These are phyloP conservation scores for Podocnemis expansa DNA, from an alignment of 2,113 vertebrate species.

Conservation along the genomic window DNA sequence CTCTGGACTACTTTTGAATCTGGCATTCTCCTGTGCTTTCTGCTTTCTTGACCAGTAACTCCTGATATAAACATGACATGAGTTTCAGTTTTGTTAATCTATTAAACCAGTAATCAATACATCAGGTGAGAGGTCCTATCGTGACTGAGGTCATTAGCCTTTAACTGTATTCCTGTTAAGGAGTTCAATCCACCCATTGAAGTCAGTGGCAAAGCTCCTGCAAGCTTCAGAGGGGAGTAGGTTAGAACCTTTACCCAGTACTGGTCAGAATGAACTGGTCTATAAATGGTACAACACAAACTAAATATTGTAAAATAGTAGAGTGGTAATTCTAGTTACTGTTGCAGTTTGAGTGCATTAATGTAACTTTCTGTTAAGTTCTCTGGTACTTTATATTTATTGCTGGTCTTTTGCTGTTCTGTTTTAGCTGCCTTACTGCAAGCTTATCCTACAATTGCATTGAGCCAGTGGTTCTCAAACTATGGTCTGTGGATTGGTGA, in stretches of 20 bases:
- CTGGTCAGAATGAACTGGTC: background rate
- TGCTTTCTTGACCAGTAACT: background rate
- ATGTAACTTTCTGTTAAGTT: constrained; percentile 29
- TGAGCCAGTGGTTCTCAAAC: constrained; percentile 63
- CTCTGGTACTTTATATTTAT: constrained; percentile 10
- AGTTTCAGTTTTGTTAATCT: background rate
- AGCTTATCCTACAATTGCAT: constrained; percentile 53
- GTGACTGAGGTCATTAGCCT: background rate
- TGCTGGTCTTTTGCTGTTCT: constrained; percentile 47
- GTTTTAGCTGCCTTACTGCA: constrained; percentile 52
- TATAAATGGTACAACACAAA: background rate
- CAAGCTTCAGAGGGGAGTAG: background rate
- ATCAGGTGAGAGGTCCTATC: background rate
- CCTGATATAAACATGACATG: background rate
- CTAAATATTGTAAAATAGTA: background rate
- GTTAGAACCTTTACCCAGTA: background rate
- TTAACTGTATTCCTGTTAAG: background rate
- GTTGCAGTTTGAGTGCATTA: background rate
- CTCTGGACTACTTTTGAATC: background rate
- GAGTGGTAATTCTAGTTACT: background rate
- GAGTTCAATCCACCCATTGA: background rate
- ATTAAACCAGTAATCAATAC: background rate
- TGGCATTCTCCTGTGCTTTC: background rate
- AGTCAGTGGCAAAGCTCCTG: background rate
- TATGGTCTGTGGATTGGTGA: background rate